A percentile compares a stretch with the other conserved stretches of the same genome.
Conservation (phyloP, 1,140 invertebrate genomes). For the Eurosta solidaginis region DNA sequence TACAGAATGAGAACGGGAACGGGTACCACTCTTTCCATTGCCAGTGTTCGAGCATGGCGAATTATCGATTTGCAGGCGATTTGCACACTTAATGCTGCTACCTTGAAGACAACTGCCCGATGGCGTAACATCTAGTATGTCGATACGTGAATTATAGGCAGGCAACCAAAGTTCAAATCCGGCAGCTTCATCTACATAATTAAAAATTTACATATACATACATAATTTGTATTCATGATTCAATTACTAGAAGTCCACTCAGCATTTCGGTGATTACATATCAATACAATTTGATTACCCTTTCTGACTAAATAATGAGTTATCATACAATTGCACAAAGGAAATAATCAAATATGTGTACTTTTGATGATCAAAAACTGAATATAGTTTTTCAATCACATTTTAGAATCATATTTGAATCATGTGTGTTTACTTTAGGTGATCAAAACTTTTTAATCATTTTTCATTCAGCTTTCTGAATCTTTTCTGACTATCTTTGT, state of each 20-base stretch:
- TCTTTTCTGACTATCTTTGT: no score
- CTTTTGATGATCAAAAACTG: no score
- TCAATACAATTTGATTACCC: no score
- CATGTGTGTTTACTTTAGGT: no score
- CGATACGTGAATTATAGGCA: conserved; percentile 72
- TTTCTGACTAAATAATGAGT: no score
- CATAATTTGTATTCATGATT: background rate
- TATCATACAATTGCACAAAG: no score
- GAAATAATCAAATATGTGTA: no score
- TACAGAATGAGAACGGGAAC: conserved; percentile 41
- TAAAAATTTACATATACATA: background rate
- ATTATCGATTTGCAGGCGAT: conserved; percentile 42
- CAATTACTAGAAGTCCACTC: background rate
- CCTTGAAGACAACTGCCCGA: conserved; percentile 60
- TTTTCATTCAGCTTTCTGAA: no score
- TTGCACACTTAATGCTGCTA: conserved; percentile 49
- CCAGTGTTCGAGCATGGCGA: background rate
- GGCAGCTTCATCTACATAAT: conserved; percentile 42
- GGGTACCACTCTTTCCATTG: background rate
- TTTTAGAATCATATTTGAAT: no score
- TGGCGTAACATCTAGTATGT: conserved; percentile 67
- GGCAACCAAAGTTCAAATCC: conserved; percentile 73
- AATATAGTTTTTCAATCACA: no score
- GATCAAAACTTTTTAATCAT: no score
- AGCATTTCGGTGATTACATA: no score